These are phyloP conservation scores for Sminthopsis crassicaudata DNA, from an alignment of 2,113 vertebrate genomes.

Conservation along the genomic window DNA sequence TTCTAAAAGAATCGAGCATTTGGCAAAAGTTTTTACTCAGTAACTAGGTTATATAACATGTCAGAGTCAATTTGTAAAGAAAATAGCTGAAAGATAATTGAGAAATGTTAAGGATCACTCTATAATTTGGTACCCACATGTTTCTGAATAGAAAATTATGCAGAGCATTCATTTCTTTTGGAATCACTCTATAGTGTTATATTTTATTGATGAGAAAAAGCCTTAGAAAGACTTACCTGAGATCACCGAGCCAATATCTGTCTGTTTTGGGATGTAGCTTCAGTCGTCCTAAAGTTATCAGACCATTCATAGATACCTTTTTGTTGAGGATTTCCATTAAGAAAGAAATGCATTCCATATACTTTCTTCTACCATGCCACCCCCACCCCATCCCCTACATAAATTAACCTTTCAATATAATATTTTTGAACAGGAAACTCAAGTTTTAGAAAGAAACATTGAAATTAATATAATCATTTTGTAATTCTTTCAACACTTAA, in stretches of 20 bases:
- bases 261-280: background rate
- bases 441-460: background rate
- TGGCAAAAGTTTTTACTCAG: background rate
- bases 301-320: background rate
- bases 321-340: background rate
- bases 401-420: background rate
- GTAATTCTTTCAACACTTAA: background rate
- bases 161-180: background rate
- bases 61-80: background rate
- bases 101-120: background rate
- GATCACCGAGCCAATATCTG: background rate
- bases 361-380: background rate
- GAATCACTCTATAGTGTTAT: background rate
- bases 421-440: background rate
- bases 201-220: background rate
- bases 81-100: background rate
- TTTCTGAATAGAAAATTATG: background rate
- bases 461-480: background rate
- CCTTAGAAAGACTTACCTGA: background rate
- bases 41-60: background rate
- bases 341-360: background rate
- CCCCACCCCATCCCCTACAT: background rate
- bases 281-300: background rate
- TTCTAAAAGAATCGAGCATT: background rate
- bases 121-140: background rate